These are phyloP conservation scores for Dufourea novaeangliae DNA, from an alignment of 1,140 invertebrate genomes.

Conservation along the genomic window DNA sequence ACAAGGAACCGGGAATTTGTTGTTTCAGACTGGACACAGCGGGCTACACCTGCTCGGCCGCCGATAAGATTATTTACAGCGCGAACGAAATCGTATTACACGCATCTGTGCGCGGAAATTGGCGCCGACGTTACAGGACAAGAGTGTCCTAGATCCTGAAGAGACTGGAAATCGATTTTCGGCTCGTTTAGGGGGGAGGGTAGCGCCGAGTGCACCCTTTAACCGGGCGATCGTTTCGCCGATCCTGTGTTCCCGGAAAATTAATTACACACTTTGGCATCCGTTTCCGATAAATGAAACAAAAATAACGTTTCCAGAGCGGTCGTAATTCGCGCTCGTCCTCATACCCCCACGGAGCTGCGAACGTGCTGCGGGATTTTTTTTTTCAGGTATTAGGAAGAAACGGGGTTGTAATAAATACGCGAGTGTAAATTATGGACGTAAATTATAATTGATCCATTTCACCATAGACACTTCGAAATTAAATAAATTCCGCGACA, in stretches of 20 bases:
- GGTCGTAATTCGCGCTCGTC: background rate
- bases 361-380: no score
- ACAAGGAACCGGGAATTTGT: conserved; percentile 41
- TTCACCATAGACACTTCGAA: background rate
- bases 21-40: conserved; percentile 15
- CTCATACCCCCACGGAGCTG: background rate
- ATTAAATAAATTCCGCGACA: background rate
- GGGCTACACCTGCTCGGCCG: conserved; percentile 42
- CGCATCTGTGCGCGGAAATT: conserved; percentile 62
- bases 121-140: conserved; percentile 26
- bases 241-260: background rate
- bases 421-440: no score
- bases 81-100: conserved; percentile 60
- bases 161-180: conserved; percentile 30
- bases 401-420: no score
- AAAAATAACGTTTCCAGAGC: background rate
- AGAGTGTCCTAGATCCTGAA: conserved; percentile 32
- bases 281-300: background rate
- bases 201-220: background rate
- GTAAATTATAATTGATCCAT: no score
- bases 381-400: no score
- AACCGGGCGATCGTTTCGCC: background rate
- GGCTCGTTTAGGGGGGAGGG: conserved; percentile 16
- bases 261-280: background rate
- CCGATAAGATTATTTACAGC: conserved; percentile 67